These are phyloP conservation scores for Tachysurus vachellii DNA, from an alignment of 2,113 vertebrate genomes.

Conservation along the genomic window DNA sequence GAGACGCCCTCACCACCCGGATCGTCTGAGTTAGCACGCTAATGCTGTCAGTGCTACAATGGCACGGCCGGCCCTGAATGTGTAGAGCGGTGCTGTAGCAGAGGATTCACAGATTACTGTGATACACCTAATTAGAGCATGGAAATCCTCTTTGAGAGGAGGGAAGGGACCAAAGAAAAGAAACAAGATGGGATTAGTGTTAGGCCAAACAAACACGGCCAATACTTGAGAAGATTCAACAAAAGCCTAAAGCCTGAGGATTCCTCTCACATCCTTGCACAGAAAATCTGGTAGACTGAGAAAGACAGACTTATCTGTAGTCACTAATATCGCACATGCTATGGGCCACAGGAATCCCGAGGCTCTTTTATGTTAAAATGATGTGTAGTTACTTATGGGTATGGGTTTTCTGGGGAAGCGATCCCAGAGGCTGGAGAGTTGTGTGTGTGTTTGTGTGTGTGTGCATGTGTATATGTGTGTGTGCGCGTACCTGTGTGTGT, in stretches of 20 bases:
- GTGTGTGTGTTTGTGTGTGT: background rate
- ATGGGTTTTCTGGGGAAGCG: too few species aligned
- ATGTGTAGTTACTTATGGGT: too few species aligned
- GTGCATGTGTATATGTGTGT: background rate
- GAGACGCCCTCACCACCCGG: slow-evolving; percentile 31
- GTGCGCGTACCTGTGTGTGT: background rate
- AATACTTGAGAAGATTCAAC: slow-evolving; percentile 18
- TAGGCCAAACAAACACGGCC: slow-evolving; percentile 43
- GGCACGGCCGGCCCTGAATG: slow-evolving; percentile 32
- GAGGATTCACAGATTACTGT: slow-evolving; percentile 72
- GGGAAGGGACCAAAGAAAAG: slow-evolving; percentile 39
- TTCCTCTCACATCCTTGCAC: background rate
- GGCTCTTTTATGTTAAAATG: background rate
- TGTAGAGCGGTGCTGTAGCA: slow-evolving; percentile 21
- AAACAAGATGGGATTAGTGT: slow-evolving; percentile 44
- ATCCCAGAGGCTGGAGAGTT: too few species aligned
- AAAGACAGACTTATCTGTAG: background rate
- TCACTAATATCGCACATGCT: background rate
- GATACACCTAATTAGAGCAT: slow-evolving; percentile 75
- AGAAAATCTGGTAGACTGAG: background rate
- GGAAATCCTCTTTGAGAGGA: slow-evolving; percentile 47
- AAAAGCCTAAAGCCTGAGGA: background rate
- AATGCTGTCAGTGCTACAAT: slow-evolving; percentile 46
- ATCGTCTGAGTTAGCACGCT: background rate
- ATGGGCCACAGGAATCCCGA: background rate